Evolutionary conservation across 2,113 vertebrate species (phyloP).

Genomic region (Alectura lathami): DNA sequence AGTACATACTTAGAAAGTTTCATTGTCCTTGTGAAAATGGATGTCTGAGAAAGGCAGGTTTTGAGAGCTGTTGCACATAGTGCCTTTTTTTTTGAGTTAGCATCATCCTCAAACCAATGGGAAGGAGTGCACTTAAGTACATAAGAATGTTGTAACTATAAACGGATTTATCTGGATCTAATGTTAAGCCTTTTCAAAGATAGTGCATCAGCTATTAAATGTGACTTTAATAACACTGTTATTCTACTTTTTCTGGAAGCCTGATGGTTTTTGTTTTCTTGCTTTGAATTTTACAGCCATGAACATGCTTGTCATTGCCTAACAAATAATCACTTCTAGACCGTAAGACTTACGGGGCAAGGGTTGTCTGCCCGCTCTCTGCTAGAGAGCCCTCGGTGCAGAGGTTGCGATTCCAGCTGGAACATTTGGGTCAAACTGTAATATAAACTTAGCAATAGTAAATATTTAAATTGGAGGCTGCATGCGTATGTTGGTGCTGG

Average conservation of each 20-base stretch:
- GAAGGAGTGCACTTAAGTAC: neutral
- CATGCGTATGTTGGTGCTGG: neutral
- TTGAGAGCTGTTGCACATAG: neutral
- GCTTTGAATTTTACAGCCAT: neutral
- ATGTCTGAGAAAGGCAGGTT: neutral
- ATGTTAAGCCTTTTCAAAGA: neutral
- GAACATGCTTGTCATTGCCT: constrained; percentile 23
- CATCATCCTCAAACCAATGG: neutral
- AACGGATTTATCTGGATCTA: neutral
- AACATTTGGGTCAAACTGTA: constrained; percentile 3
- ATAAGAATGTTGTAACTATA: neutral
- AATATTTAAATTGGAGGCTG: constrained; percentile 17
- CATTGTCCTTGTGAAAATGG: neutral
- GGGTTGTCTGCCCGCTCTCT: constrained; percentile 16
- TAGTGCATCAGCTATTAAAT: neutral
- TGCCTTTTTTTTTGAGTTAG: constrained; percentile 4
- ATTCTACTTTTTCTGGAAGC: neutral
- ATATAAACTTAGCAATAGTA: constrained; percentile 32
- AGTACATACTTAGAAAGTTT: neutral
- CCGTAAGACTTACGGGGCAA: constrained; percentile 7
- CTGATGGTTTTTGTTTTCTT: neutral
- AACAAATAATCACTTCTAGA: constrained; percentile 48
- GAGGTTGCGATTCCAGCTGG: constrained; percentile 30
- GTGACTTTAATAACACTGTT: neutral
- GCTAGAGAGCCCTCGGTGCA: neutral